Conservation (phyloP, 35 echinoderm and acorn worm genomes). For the Anneissia japonica region DNA sequence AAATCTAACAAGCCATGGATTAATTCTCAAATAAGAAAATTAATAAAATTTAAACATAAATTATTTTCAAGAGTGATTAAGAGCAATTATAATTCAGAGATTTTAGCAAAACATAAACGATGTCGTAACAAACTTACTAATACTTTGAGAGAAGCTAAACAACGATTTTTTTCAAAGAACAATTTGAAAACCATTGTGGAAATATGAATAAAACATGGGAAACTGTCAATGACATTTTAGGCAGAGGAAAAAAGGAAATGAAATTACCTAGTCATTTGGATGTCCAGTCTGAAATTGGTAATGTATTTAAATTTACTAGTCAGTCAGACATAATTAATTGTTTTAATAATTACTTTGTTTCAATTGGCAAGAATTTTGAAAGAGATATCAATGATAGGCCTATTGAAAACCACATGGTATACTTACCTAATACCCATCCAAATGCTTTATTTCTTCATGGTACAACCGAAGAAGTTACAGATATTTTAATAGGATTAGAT, state of each 20-base stretch:
- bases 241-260: neutral
- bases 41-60: neutral
- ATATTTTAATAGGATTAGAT: neutral
- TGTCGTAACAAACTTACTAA: neutral
- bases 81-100: neutral
- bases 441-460: neutral
- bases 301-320: neutral
- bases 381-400: neutral
- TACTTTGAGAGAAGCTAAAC: neutral
- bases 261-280: slow-evolving; percentile 1
- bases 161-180: neutral
- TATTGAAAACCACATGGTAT: neutral
- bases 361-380: neutral
- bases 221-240: neutral
- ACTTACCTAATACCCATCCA: neutral
- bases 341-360: neutral
- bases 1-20: neutral
- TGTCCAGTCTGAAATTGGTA: neutral
- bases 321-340: neutral
- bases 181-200: neutral
- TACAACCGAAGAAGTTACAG: neutral
- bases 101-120: neutral
- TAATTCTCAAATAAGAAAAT: neutral
- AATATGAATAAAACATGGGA: slow-evolving; percentile 13
- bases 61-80: neutral